Evolutionary conservation across 2,113 vertebrate species (phyloP).

Genomic region (Orycteropus afer): DNA sequence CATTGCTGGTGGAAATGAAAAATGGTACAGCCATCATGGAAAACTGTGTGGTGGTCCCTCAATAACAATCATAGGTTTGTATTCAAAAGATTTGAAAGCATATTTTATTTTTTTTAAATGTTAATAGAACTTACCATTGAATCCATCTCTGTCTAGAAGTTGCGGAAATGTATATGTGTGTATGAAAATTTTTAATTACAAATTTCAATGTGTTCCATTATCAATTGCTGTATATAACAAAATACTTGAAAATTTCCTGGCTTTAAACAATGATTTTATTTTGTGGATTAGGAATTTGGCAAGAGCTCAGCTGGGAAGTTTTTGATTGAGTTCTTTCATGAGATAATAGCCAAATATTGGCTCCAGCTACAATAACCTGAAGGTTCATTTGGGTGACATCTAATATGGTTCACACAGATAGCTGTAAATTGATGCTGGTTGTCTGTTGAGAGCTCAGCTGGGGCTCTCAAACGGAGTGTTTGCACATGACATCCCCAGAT

Average conservation of each 20-base stretch:
- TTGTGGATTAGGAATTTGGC: background rate
- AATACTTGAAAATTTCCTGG: background rate
- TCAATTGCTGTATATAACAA: background rate
- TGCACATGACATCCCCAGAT: background rate
- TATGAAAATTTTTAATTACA: conserved; percentile 10
- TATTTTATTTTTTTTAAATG: background rate
- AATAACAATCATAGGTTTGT: too few species aligned
- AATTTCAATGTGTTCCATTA: background rate
- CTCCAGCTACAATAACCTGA: too few species aligned
- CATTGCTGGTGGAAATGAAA: too few species aligned
- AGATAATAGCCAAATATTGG: background rate
- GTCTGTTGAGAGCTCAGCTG: background rate
- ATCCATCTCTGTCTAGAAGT: background rate
- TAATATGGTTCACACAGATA: background rate
- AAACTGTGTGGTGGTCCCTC: too few species aligned
- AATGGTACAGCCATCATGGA: too few species aligned
- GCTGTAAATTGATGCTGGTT: background rate
- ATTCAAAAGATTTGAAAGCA: too few species aligned
- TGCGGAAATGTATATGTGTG: background rate
- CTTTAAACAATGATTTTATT: background rate
- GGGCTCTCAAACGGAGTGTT: background rate
- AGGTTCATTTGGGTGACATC: background rate
- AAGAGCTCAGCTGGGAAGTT: background rate
- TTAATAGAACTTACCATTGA: background rate
- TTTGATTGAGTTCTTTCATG: background rate